These are phyloP conservation scores for Argopecten irradians DNA, from an alignment of 1,140 invertebrate species.

Conservation along the genomic window DNA sequence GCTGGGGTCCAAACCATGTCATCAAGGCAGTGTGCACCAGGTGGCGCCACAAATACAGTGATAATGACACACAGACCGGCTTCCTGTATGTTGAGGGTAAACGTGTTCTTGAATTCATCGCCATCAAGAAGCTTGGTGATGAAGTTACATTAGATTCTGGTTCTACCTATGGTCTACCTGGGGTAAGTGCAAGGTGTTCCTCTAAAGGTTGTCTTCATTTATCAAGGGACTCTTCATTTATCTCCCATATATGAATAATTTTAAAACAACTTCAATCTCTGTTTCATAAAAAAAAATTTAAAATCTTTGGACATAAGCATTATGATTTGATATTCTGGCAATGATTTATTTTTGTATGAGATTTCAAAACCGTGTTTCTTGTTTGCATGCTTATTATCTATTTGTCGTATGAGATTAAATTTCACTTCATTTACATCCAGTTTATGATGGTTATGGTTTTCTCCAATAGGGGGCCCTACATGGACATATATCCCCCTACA, in stretches of 20 bases:
- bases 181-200: constrained; percentile 70
- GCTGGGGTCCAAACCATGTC: constrained; percentile 79
- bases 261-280: not conserved
- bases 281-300: too few species aligned
- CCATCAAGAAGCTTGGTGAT: constrained; percentile 88
- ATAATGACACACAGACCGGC: constrained; percentile 74
- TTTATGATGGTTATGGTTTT: too few species aligned
- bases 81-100: constrained; percentile 73
- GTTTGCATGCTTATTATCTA: too few species aligned
- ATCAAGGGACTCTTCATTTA: not conserved
- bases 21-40: constrained; percentile 76
- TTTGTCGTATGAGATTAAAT: too few species aligned
- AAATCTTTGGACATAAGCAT: too few species aligned
- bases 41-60: constrained; percentile 63
- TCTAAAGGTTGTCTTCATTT: not conserved
- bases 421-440: too few species aligned
- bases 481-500: constrained; percentile 64
- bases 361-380: too few species aligned
- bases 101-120: constrained; percentile 92
- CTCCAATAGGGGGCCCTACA: constrained; percentile 64
- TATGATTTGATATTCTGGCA: too few species aligned
- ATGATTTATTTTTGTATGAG: too few species aligned
- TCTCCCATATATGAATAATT: not conserved
- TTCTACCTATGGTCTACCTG: constrained; percentile 88
- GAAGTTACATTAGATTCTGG: constrained; percentile 75